Evolutionary conservation across 2,888 invertebrate genomes (phyloP).

Genomic region (Parnassius apollo): DNA sequence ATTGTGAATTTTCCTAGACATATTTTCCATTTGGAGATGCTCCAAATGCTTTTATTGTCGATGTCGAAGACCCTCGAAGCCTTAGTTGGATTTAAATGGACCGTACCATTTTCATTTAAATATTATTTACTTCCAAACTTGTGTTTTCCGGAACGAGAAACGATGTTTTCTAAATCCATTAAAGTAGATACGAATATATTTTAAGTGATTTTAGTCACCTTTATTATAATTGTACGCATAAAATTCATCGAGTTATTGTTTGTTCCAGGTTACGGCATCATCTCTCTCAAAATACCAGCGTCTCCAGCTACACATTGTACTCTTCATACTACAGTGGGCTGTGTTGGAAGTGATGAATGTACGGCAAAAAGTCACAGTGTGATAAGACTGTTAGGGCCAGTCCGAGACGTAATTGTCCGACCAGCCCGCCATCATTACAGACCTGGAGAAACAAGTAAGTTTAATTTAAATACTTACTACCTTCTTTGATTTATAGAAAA

Average conservation of each 20-base stretch:
- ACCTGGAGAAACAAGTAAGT: slow-evolving; percentile 84
- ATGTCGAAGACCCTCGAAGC: slow-evolving; percentile 51
- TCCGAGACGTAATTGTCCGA: slow-evolving; percentile 83
- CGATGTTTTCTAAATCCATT: slow-evolving; percentile 12
- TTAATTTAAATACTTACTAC: neutral
- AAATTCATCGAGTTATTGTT: slow-evolving; percentile 25
- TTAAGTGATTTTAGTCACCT: slow-evolving; percentile 2
- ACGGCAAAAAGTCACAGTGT: slow-evolving; percentile 82
- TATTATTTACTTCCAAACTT: slow-evolving; percentile 29
- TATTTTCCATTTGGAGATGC: slow-evolving; percentile 67
- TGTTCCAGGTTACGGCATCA: slow-evolving; percentile 83
- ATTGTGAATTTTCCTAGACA: slow-evolving; percentile 48
- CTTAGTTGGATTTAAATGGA: slow-evolving; percentile 53
- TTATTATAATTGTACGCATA: neutral
- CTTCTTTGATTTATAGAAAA: too few species aligned
- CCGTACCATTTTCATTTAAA: slow-evolving; percentile 43
- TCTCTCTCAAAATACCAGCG: slow-evolving; percentile 81
- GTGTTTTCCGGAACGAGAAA: slow-evolving; percentile 16
- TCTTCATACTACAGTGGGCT: slow-evolving; percentile 83
- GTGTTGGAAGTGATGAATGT: slow-evolving; percentile 77
- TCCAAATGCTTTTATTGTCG: slow-evolving; percentile 70
- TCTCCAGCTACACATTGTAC: slow-evolving; percentile 82
- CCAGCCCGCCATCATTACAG: slow-evolving; percentile 83
- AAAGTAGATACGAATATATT: neutral
- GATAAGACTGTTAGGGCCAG: slow-evolving; percentile 83